Conservation (phyloP, 2,113 vertebrate genomes). For the Pavo muticus region DNA sequence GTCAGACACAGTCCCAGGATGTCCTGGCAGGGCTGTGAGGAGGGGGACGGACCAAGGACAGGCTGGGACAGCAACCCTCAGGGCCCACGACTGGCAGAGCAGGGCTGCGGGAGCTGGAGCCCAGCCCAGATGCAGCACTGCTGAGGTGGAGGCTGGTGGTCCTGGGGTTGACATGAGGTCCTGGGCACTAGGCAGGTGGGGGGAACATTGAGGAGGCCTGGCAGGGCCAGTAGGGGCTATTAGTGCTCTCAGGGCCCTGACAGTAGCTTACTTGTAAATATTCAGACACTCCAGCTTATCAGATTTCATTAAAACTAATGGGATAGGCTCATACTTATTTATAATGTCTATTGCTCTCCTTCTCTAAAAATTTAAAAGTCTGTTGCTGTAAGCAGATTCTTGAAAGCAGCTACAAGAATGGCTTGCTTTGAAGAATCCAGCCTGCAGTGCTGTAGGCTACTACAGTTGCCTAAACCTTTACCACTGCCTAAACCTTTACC, state of each 20-base stretch:
- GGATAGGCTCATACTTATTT: background rate
- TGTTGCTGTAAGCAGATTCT: background rate
- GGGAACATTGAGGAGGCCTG: background rate
- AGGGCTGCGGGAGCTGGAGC: background rate
- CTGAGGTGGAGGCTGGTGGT: background rate
- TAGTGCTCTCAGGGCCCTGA: background rate
- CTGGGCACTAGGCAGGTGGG: background rate
- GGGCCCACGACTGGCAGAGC: background rate
- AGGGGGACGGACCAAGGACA: background rate
- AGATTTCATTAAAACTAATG: conserved; percentile 25
- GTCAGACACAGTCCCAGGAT: background rate
- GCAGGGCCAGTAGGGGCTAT: background rate
- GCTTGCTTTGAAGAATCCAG: background rate
- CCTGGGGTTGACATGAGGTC: background rate
- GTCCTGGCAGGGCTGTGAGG: background rate
- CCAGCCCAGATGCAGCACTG: fast-evolving
- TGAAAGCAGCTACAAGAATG: background rate
- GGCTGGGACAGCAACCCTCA: background rate
- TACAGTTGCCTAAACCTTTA: background rate
- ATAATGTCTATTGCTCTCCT: background rate
- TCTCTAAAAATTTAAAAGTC: background rate
- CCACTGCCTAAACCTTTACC: background rate
- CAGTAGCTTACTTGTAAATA: background rate
- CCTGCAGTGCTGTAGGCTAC: background rate
- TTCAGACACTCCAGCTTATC: background rate